Percentiles rank a stretch among this genome's conserved stretches.
phyloP scores from a whole-genome alignment of 2,797 vertebrate genomes.

The Sternotherus odoratus region DNA sequence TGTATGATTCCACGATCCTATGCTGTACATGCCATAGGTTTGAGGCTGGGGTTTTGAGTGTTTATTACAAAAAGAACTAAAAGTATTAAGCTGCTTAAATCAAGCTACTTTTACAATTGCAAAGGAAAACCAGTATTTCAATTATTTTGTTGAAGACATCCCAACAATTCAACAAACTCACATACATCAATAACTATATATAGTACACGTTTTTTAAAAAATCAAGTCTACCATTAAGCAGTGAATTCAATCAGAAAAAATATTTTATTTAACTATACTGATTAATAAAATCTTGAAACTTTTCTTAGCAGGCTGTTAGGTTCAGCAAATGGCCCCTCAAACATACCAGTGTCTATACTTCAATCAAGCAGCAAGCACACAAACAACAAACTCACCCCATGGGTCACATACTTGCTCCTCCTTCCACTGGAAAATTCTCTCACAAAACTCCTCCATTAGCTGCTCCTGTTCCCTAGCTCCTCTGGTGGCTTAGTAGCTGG shows the following conservation, averaged over 20 bases:
- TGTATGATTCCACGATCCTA: neutral
- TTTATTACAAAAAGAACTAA: neutral
- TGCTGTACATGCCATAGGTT: neutral
- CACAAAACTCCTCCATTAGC: too few relatives aligned
- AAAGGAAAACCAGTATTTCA: neutral
- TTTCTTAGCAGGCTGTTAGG: too few relatives aligned
- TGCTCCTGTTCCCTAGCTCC: too few relatives aligned
- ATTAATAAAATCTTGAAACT: neutral
- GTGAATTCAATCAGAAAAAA: neutral
- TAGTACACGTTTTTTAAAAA: neutral
- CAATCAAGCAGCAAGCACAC: too few relatives aligned
- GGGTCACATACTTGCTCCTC: too few relatives aligned
- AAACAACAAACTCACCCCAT: too few relatives aligned
- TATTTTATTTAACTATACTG: constrained; percentile 43
- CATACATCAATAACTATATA: neutral
- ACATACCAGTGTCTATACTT: too few relatives aligned
- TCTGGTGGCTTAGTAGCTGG: too few relatives aligned
- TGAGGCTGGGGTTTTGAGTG: neutral
- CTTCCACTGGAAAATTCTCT: too few relatives aligned
- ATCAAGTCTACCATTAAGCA: neutral
- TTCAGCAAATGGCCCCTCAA: too few relatives aligned
- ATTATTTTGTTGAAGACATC: constrained; percentile 2
- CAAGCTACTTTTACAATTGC: neutral
- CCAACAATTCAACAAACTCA: neutral
- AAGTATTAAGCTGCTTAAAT: constrained; percentile 1